Conservation (phyloP, 2,888 invertebrate genomes). For the Drosophila kambysellisi region DNA sequence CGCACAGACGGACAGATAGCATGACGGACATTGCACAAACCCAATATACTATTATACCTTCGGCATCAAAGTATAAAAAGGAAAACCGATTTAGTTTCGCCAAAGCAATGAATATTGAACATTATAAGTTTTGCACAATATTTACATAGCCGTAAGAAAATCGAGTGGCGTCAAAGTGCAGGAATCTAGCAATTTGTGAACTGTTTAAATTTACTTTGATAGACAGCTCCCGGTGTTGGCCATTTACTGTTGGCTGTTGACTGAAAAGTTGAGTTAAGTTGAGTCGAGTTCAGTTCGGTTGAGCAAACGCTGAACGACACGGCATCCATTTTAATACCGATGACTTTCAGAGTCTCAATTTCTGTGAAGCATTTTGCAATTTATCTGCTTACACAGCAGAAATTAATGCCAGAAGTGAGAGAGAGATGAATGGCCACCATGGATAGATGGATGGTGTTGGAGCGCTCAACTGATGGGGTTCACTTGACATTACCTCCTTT, state of each 20-base stretch:
- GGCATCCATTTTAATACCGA: conserved; percentile 68
- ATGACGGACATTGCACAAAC: too few relatives aligned
- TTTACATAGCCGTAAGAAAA: conserved; percentile 1
- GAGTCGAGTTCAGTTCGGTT: conserved; percentile 24
- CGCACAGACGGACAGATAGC: too few relatives aligned
- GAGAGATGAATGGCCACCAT: conserved; percentile 1
- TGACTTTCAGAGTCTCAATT: conserved; percentile 63
- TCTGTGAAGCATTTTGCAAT: conserved; percentile 67
- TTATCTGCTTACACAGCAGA: conserved; percentile 79
- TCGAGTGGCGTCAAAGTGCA: neutral
- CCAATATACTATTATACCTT: too few relatives aligned
- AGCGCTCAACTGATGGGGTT: conserved; percentile 30
- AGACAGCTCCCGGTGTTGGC: conserved; percentile 28
- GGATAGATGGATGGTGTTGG: conserved; percentile 4
- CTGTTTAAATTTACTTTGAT: conserved; percentile 38
- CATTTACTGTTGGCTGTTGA: conserved; percentile 2
- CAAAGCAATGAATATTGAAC: neutral
- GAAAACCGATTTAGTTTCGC: neutral
- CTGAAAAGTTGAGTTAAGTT: conserved; percentile 25
- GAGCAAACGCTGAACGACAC: conserved; percentile 42
- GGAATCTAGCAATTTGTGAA: conserved; percentile 21
- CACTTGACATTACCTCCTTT: conserved; percentile 40
- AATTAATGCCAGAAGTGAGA: conserved; percentile 74
- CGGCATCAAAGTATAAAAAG: neutral
- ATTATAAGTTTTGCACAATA: conserved; percentile 6